A percentile compares a stretch with the other conserved stretches of the same genome.
These are phyloP conservation scores for Nomada goodeniana DNA, from an alignment of 2,888 invertebrate genomes.

Conservation along the genomic window DNA sequence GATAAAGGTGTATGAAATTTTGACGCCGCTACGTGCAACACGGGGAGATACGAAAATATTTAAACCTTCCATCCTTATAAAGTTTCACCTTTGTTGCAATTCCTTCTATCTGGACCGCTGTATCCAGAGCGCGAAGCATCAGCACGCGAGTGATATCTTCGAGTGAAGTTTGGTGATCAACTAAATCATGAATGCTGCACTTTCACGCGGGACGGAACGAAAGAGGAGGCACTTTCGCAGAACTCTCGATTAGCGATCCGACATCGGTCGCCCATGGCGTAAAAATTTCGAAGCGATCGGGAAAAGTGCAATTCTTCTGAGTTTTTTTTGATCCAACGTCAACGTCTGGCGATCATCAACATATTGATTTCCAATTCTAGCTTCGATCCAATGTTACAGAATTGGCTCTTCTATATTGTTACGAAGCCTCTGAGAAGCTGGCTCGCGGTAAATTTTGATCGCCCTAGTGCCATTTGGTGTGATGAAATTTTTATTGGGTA, in stretches of 20 bases:
- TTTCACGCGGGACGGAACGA: neutral
- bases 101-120: neutral
- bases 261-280: slow-evolving; percentile 5
- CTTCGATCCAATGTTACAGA: neutral
- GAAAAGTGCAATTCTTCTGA: slow-evolving; percentile 21
- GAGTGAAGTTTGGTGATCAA: neutral
- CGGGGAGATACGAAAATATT: neutral
- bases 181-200: neutral
- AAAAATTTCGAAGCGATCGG: slow-evolving; percentile 21
- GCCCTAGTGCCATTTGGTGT: too few relatives aligned
- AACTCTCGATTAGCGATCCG: slow-evolving; percentile 4
- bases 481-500: neutral
- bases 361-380: neutral
- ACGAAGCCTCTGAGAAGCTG: neutral
- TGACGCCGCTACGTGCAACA: neutral
- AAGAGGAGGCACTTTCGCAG: neutral
- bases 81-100: neutral
- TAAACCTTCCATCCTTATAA: neutral
- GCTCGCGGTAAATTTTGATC: neutral
- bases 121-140: neutral
- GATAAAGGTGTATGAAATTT: neutral
- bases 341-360: slow-evolving; percentile 2
- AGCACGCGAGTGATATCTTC: slow-evolving; percentile 10
- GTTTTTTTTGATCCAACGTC: neutral
- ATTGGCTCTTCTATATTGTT: slow-evolving; percentile 6